phyloP scores from a whole-genome alignment of 1,140 invertebrate species.

The Macrobrachium rosenbergii region DNA sequence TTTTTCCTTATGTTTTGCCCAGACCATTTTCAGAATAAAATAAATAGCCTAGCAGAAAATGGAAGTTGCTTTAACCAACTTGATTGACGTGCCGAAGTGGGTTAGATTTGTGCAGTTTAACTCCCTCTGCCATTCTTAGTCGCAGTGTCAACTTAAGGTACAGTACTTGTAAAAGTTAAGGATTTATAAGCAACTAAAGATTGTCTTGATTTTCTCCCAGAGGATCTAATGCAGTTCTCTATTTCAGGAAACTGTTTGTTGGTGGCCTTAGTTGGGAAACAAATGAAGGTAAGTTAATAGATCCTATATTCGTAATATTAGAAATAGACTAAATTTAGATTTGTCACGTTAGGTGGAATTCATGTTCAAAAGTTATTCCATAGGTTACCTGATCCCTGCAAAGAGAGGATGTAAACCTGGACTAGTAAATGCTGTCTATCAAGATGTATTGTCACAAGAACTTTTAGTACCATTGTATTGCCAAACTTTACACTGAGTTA shows the following conservation, averaged over 20 bases:
- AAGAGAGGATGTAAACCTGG: no score
- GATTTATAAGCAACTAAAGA: neutral
- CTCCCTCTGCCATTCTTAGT: slow-evolving; percentile 50
- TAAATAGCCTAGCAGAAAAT: slow-evolving; percentile 38
- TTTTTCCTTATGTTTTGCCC: slow-evolving; percentile 47
- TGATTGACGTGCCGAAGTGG: slow-evolving; percentile 52
- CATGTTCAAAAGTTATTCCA: no score
- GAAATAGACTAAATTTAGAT: neutral
- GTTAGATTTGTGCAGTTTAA: slow-evolving; percentile 47
- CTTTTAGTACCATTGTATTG: no score
- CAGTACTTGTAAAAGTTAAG: slow-evolving; percentile 49
- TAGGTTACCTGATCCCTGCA: no score
- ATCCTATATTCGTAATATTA: slow-evolving; percentile 67
- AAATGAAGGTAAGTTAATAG: slow-evolving; percentile 86
- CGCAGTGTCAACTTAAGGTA: slow-evolving; percentile 39
- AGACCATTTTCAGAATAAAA: slow-evolving; percentile 54
- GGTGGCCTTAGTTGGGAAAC: slow-evolving; percentile 98
- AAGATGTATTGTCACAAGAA: no score
- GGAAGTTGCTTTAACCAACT: slow-evolving; percentile 41
- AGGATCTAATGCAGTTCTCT: slow-evolving; percentile 55
- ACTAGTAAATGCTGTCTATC: no score
- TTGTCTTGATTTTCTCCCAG: neutral
- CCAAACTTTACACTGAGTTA: no score
- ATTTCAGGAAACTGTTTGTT: slow-evolving; percentile 97
- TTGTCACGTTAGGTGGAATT: neutral